Percentiles rank a stretch among this genome's conserved stretches.
Evolutionary conservation across 1,140 invertebrate genomes (phyloP).

Genomic region (Drosophila obscura): DNA sequence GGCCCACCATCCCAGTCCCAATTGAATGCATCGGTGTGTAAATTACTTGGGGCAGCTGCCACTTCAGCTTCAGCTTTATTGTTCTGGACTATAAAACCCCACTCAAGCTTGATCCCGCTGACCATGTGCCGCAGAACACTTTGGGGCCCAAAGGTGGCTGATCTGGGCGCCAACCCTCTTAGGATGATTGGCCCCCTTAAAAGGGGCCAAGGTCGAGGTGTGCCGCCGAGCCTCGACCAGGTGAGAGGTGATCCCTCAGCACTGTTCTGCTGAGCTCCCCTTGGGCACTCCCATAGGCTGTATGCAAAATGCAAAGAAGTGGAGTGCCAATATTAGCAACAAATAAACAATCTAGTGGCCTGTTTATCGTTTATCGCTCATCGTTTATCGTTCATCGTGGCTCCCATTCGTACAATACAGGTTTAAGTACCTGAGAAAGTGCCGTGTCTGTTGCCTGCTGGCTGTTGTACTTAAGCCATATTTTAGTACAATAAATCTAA

Average conservation of each 20-base stretch:
- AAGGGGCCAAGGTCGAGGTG: not conserved
- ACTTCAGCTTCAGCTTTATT: no score
- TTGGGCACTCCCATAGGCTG: not conserved
- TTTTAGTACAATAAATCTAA: conserved; percentile 83
- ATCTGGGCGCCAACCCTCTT: not conserved
- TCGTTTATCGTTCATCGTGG: conserved; percentile 32
- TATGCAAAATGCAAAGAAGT: not conserved
- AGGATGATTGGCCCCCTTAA: not conserved
- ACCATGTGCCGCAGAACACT: not conserved
- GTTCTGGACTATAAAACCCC: no score
- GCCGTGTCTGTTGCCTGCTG: conserved; percentile 49
- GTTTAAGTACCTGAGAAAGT: conserved; percentile 70
- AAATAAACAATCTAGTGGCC: not conserved
- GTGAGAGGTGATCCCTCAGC: no score
- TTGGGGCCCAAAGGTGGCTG: not conserved
- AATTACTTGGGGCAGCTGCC: no score
- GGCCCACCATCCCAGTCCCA: not conserved
- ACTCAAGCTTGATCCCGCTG: conserved; percentile 4
- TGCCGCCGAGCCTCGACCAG: no score
- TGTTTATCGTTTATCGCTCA: no score
- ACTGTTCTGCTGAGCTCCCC: no score
- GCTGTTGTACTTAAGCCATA: conserved; percentile 74
- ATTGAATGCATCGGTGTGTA: not conserved
- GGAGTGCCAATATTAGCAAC: not conserved
- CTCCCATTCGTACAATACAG: conserved; percentile 35